Base-by-base conservation (phyloP, 2,888 invertebrate genomes). In the Drosophila melanocephala region DNA sequence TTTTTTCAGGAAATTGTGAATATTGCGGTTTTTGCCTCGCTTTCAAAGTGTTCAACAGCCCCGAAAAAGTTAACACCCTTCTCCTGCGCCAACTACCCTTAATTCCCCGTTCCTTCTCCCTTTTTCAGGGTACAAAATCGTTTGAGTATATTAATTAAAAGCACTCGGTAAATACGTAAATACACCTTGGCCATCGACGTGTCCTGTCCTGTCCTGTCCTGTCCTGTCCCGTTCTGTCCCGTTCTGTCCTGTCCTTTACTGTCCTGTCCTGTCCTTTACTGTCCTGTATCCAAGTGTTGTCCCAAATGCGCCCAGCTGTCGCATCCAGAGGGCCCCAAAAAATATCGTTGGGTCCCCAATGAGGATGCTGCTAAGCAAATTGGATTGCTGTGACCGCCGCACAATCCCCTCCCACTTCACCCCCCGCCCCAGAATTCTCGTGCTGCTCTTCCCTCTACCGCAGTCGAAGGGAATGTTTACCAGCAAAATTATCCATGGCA, bases 141-240 rank as follows among this genome's bases (percentile, higher is more conserved):
- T 87, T 84, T 89, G 87, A 87, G 85, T 89, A 84, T 87, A 89
- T 86, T 86, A 86, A 86, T 86, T 86, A 86, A 89, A 85, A 87
- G 87, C 85, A 75, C 73, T 89, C 73, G 73, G 82, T 59, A 84
- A 84, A 79, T 73, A 82, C 67, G 57, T 35, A 56, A 56, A 56
- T 28, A 56, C 26, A 59, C 30, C 28, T 52, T 50, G 47, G 26
- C 50, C 51, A 55, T 67, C 32, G 53, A 51, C 63, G 67, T 14
- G 33, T 44, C n/a, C 26, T 50, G 16, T 26, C 2, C 50, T 44
- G 14, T 28, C 16, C 26, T 5, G 44, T 7, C 2, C 47, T 1
- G 22, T 47, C 4, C 44, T 7, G 28, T 37, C 5, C 35, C 10
- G 19, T 42, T 1, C n/a, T 26, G 19, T 35, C 16, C 33, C 32